These are phyloP conservation scores for Syrista parreyssii DNA, from an alignment of 2,888 invertebrate genomes.

Conservation along the genomic window DNA sequence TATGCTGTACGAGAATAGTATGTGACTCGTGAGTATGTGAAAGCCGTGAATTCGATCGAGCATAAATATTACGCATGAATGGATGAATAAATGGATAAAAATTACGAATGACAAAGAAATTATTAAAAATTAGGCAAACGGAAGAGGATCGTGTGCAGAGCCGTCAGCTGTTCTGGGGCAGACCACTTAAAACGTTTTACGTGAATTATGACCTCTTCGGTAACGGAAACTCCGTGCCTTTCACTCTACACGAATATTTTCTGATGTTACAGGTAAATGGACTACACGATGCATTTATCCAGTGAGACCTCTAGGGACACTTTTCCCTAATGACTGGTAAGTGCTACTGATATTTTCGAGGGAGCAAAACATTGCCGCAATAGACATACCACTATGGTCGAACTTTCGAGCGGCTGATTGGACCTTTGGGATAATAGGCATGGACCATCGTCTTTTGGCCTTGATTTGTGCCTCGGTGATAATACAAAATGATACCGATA, in stretches of 20 bases:
- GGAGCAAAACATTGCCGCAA: neutral
- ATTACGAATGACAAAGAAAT: neutral
- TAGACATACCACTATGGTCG: neutral
- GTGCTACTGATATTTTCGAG: slow-evolving; percentile 2
- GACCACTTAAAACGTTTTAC: neutral
- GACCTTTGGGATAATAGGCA: neutral
- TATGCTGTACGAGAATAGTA: neutral
- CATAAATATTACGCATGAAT: neutral
- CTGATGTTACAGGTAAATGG: neutral
- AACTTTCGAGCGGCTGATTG: neutral
- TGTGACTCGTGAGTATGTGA: no score
- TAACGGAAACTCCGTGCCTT: neutral
- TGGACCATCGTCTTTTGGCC: neutral
- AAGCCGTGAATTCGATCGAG: neutral
- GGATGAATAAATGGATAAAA: neutral
- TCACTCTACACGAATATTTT: neutral
- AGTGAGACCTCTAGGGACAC: neutral
- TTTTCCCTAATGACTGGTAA: slow-evolving; percentile 1
- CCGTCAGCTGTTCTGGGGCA: neutral
- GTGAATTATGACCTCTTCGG: neutral
- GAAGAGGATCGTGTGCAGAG: neutral
- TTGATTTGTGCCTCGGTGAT: neutral
- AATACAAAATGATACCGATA: neutral
- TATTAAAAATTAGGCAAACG: neutral
- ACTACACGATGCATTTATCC: neutral